Evolutionary conservation across 2,888 invertebrate species (phyloP), one percentile per base, ranked within the genome.

Genomic region (Tuta absoluta): DNA sequence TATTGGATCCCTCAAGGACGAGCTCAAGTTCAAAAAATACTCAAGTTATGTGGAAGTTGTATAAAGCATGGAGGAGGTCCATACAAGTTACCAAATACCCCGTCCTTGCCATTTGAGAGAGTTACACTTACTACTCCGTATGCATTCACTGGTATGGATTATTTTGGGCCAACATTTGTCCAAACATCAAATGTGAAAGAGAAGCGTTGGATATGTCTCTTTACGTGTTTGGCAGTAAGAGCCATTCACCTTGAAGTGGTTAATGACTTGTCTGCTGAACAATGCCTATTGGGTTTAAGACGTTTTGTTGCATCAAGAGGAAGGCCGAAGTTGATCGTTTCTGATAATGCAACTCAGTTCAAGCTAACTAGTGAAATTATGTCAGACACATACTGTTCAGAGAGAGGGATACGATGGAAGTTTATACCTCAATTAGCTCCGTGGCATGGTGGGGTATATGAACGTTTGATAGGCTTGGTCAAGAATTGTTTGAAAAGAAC

Each of bases 231-330:
- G 21, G 66, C 72, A 11, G 65, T 73, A 8, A 67, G 72, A 63
- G 71, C 72, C 1, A 63, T 75, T 12, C 72, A 72, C 58, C 23
- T 75, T 56, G 72, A 75, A 63, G 65, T 72, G 0, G 71, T 73
- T 0, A 68, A 68, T 21, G 69, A 75, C 49, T 48, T 72, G 4
- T 66, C 72, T 10, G 68, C 71, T 2, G 71, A 71, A 64, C 69
- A 73, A 48, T 67, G 70, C 49, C n/a, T 71, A 14, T 24, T 73
- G 14, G 71, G 69, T 0, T 21, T 72, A 11, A 68, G 70, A 48
- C 53, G 68, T 63, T 68, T 70, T 41, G 28, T 66, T 2, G n/a
- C 62, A 7, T 53, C 56, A 7, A 63, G 68, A 66, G 64, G 69
- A 8, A 5, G 62, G 19, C 69, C 69, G 2, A 38, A 11, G 11